Conservation (phyloP, 2,888 invertebrate species). For the Pyrochroa serraticornis region DNA sequence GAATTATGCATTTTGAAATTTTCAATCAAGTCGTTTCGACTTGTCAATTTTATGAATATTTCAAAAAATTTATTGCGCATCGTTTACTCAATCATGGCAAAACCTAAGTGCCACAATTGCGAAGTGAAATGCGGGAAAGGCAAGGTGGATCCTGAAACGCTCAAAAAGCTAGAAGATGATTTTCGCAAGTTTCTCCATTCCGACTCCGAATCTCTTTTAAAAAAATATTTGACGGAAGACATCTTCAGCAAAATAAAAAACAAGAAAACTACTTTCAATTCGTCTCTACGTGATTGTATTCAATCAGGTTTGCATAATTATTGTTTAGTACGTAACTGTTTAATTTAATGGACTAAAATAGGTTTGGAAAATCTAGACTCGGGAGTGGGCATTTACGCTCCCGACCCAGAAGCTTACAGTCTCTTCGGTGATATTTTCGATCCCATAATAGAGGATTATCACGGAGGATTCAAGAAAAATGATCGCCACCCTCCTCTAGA, state of each 20-base stretch:
- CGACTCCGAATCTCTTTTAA: constrained; percentile 67
- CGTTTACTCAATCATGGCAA: constrained; percentile 15
- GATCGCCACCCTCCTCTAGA: constrained; percentile 67
- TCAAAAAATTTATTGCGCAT: too few relatives aligned
- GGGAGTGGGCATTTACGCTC: constrained; percentile 69
- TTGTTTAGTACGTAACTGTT: not conserved
- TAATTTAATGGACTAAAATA: constrained; percentile 37
- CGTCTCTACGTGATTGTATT: constrained; percentile 68
- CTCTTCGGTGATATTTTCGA: constrained; percentile 70
- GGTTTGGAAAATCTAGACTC: constrained; percentile 71
- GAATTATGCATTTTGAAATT: too few relatives aligned
- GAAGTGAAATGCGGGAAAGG: constrained; percentile 47
- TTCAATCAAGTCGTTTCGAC: too few relatives aligned
- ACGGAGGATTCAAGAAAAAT: constrained; percentile 63
- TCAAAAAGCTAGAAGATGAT: constrained; percentile 60
- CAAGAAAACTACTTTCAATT: constrained; percentile 64
- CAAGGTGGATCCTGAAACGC: constrained; percentile 52
- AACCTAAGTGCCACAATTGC: constrained; percentile 44
- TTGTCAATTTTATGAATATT: too few relatives aligned
- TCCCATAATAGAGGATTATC: constrained; percentile 73
- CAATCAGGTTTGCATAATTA: constrained; percentile 62
- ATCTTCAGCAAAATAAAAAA: constrained; percentile 63
- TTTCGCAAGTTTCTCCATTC: constrained; percentile 59
- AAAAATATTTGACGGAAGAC: constrained; percentile 65
- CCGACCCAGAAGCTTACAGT: constrained; percentile 71